Evolutionary conservation across 2,113 vertebrate species (phyloP), one percentile per base, ranked within the genome.

Genomic region (Spea multiplicata): DNA sequence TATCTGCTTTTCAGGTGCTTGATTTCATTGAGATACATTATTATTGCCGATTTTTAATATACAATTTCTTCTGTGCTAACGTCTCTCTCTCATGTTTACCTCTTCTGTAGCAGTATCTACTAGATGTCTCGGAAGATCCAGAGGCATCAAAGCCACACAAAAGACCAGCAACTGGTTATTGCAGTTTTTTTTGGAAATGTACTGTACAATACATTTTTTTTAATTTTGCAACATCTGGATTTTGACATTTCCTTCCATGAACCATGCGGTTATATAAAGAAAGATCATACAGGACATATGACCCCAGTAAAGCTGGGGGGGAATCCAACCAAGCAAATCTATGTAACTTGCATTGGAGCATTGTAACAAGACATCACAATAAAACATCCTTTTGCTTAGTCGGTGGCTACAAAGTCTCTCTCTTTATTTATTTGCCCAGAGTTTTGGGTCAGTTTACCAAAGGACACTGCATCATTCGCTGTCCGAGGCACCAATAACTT

Each of bases 41-140:
- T 66, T 67, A 68, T 64, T 30, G 59, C 0, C 61, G 30, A 14
- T 82, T 59, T 44, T 59, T 62, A 66, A 49, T 9, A 81, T 3
- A 6, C 46, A 82, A 30, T 55, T 3, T 57, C 59, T 17, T 64
- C 59, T 66, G 16, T n/a, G 66, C 1, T 76, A 46, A 8, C 66
- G 17, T 59, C 53, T 64, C 49, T 59, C 9, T 59, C 81, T 74
- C 12, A 17, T 10, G 5, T 75, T 68, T 49, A 83, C 80, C 83
- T 73, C 83, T 77, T 84, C 71, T 76, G 83, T n/a, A 81, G 84
- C 85, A 88, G 85, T 87, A 87, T 87, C 88, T 87, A 84, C 44
- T 49, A 16, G 55, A 73, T 83, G 85, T 83, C 85, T 85, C 88
- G 88, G 86, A 94, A 93, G 90, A 94, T 87, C 91, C 88, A 53